A percentile compares a stretch with the other conserved stretches of the same genome.
These are phyloP conservation scores for Ashinkailepas kermadecensis DNA, from an alignment of 2,888 invertebrate species.

Conservation along the genomic window DNA sequence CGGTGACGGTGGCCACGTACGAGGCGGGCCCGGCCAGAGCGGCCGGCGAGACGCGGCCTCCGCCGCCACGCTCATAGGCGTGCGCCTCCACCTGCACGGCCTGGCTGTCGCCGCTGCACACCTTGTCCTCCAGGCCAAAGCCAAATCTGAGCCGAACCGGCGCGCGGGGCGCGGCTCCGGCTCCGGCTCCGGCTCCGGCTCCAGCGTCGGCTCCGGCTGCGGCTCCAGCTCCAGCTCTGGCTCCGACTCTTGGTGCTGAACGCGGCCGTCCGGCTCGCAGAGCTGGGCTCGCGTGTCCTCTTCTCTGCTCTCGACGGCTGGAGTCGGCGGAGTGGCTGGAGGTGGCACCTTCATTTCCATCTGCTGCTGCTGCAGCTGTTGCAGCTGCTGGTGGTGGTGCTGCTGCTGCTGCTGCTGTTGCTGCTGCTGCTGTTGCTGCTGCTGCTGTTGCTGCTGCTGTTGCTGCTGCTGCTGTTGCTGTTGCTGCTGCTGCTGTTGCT, in stretches of 20 bases:
- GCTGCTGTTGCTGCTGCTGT: neutral
- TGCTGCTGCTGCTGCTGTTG: neutral
- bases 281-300: constrained; percentile 19
- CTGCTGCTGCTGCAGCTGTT: constrained; percentile 12
- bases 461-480: neutral
- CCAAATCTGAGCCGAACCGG: neutral
- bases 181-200: neutral
- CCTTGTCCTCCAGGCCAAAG: neutral
- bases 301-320: neutral
- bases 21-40: neutral
- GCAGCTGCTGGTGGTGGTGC: neutral
- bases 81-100: neutral
- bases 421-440: neutral
- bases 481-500: neutral
- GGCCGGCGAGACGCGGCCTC: neutral
- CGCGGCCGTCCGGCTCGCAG: constrained; percentile 3
- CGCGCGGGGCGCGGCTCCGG: neutral
- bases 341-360: neutral
- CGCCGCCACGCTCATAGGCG: neutral
- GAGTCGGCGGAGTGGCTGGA: neutral
- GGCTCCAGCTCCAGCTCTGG: neutral
- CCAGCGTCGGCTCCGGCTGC: neutral
- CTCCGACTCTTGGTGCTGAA: neutral
- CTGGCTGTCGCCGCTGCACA: neutral
- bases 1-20: constrained; percentile 11